phyloP scores from a whole-genome alignment of 2,797 vertebrate genomes.

The Taenioides sp. region DNA sequence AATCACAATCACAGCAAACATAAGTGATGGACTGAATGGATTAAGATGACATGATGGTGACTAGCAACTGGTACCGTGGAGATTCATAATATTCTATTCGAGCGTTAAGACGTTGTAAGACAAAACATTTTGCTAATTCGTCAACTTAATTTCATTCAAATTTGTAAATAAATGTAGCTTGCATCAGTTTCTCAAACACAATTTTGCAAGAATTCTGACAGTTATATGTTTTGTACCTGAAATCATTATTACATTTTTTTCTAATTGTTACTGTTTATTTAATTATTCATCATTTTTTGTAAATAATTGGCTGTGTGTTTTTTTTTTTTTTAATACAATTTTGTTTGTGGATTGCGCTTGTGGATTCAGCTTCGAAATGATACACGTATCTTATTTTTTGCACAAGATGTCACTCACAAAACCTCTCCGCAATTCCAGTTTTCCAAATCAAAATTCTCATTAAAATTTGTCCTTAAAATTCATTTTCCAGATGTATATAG shows the following conservation, averaged over 20 bases:
- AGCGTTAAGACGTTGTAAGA: not conserved
- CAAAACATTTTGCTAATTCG: not conserved
- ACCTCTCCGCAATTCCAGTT: not conserved
- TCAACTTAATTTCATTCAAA: not conserved
- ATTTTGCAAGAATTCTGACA: too few relatives aligned
- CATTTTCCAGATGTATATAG: not conserved
- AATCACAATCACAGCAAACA: slow-evolving; percentile 57
- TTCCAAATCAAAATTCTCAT: not conserved
- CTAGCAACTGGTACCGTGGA: not conserved
- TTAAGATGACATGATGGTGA: slow-evolving; percentile 50
- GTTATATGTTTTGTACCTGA: not conserved
- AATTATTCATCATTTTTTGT: too few relatives aligned
- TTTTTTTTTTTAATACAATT: not conserved
- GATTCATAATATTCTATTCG: not conserved
- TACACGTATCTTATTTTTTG: too few relatives aligned
- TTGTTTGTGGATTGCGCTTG: not conserved
- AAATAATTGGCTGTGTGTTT: too few relatives aligned
- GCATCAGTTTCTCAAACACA: not conserved
- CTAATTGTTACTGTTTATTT: too few relatives aligned
- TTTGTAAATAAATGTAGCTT: not conserved
- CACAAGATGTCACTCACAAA: not conserved
- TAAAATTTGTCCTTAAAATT: not conserved
- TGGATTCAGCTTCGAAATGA: not conserved
- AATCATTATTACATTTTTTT: not conserved
- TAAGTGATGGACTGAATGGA: slow-evolving; percentile 54